Percentiles rank a stretch among this genome's conserved stretches.
Evolutionary conservation across 1,140 invertebrate species (phyloP).

Genomic region (Nomia melanderi): DNA sequence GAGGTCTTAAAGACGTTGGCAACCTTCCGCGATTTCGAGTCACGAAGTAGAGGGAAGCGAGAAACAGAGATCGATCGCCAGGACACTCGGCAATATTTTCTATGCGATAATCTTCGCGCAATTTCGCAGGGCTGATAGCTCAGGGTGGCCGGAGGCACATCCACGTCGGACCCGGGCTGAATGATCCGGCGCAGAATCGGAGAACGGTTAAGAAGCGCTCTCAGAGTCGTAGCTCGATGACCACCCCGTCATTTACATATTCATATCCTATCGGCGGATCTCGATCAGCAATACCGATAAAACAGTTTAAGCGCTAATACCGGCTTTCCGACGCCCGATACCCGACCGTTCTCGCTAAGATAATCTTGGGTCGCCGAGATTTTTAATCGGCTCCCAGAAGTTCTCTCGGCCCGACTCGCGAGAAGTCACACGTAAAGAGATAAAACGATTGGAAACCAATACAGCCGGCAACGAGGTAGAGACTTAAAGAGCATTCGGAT

Average conservation of each 20-base stretch:
- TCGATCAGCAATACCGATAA: constrained; percentile 55
- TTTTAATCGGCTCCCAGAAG: constrained; percentile 37
- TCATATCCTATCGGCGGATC: constrained; percentile 58
- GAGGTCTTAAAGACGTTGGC: not conserved
- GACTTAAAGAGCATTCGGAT: too few species aligned
- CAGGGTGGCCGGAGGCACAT: not conserved
- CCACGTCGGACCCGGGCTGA: not conserved
- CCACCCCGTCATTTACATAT: constrained; percentile 59
- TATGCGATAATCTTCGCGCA: constrained; percentile 45
- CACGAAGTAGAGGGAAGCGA: constrained; percentile 37
- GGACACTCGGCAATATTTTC: constrained; percentile 17
- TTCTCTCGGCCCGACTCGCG: not conserved
- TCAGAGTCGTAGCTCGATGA: constrained; percentile 29
- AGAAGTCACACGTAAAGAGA: constrained; percentile 10
- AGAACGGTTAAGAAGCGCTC: constrained; percentile 37
- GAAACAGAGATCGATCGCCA: constrained; percentile 28
- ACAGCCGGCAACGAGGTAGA: too few species aligned
- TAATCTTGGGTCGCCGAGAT: constrained; percentile 32
- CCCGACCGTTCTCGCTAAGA: constrained; percentile 7
- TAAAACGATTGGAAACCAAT: not conserved
- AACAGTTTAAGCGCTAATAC: constrained; percentile 59
- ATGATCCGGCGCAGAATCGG: constrained; percentile 31
- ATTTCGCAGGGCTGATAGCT: constrained; percentile 30
- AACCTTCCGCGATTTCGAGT: not conserved
- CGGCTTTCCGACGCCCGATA: constrained; percentile 3